Conservation (phyloP, 2,888 invertebrate species). For the Chymomyza amoena region DNA sequence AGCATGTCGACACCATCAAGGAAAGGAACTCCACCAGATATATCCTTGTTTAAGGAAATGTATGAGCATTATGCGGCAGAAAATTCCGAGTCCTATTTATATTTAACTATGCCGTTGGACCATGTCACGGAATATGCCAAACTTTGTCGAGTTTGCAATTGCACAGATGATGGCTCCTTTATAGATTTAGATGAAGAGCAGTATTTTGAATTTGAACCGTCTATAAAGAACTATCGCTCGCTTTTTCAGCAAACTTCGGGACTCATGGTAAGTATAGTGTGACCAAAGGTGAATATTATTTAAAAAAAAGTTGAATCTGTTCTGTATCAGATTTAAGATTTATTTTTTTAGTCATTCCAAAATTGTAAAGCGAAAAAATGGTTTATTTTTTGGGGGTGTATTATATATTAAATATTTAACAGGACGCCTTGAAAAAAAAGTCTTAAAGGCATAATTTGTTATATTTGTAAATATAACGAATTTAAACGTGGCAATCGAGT, state of each 20-base stretch:
- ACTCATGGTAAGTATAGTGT: conserved; percentile 33
- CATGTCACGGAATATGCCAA: conserved; percentile 8
- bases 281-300: too few relatives aligned
- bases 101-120: neutral
- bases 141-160: conserved; percentile 30
- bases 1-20: neutral
- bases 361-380: too few relatives aligned
- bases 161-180: conserved; percentile 27
- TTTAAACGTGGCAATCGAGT: too few relatives aligned
- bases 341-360: too few relatives aligned
- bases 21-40: neutral
- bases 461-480: too few relatives aligned
- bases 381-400: too few relatives aligned
- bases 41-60: neutral
- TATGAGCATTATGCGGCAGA: conserved; percentile 13
- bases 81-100: neutral
- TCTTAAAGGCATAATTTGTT: too few relatives aligned
- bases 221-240: conserved; percentile 27
- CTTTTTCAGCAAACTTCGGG: conserved; percentile 38
- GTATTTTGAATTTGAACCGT: conserved; percentile 37
- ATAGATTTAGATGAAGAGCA: conserved; percentile 21
- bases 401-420: too few relatives aligned
- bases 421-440: too few relatives aligned
- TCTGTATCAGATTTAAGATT: too few relatives aligned
- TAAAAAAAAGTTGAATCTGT: too few relatives aligned